These are phyloP conservation scores for Lithophane socia DNA, from an alignment of 2,888 invertebrate genomes.

Conservation along the genomic window DNA sequence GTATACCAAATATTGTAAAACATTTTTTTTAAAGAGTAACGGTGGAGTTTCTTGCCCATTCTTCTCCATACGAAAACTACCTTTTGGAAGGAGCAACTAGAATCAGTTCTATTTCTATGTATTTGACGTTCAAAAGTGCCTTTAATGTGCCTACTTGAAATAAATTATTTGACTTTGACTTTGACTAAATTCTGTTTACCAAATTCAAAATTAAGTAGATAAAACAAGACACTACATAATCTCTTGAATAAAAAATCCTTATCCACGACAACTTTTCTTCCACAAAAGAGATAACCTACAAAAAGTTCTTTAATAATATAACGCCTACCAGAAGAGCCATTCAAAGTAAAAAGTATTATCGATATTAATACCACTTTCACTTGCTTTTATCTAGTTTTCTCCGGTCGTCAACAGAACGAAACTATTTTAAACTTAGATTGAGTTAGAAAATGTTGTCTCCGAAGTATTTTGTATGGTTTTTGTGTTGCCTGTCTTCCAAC, in stretches of 20 bases:
- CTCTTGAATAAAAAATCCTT: slow-evolving; percentile 34
- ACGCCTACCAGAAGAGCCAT: slow-evolving; percentile 34
- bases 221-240: slow-evolving; percentile 3
- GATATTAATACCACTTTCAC: slow-evolving; percentile 67
- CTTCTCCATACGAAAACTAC: no score
- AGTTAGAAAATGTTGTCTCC: slow-evolving; percentile 74
- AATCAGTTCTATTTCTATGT: no score
- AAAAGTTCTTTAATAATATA: slow-evolving; percentile 54
- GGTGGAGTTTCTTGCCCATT: no score
- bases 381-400: slow-evolving; percentile 65
- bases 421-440: slow-evolving; percentile 85
- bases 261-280: slow-evolving; percentile 15
- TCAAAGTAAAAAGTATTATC: slow-evolving; percentile 60
- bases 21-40: no score
- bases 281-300: slow-evolving; percentile 47
- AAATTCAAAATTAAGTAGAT: neutral
- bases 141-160: no score
- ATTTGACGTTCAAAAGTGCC: no score
- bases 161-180: no score
- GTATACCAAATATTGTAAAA: no score
- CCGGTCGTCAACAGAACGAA: slow-evolving; percentile 69
- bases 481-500: slow-evolving; percentile 54
- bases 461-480: slow-evolving; percentile 74
- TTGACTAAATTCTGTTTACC: neutral
- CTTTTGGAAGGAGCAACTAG: no score